A percentile compares a stretch with the other conserved stretches of the same genome.
These are phyloP conservation scores for Chrysopa pallens DNA, from an alignment of 1,140 invertebrate species.

Conservation along the genomic window DNA sequence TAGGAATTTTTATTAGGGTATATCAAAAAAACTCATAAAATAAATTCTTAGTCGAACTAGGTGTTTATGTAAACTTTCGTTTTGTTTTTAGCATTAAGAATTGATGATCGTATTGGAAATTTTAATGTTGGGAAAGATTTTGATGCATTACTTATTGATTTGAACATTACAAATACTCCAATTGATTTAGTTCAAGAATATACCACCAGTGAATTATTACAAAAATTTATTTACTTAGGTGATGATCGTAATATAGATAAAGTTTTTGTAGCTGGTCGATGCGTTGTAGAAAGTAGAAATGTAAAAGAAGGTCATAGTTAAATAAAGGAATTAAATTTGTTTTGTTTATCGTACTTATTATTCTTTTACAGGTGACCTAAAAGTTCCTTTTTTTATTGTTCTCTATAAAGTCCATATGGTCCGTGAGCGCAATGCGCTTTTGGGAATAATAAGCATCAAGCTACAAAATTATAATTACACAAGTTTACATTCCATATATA, in stretches of 20 bases:
- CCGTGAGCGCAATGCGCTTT: too few species aligned
- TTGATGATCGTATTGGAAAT: slow-evolving; percentile 58
- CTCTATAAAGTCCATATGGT: too few species aligned
- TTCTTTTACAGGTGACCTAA: too few species aligned
- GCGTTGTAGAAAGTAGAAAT: slow-evolving; percentile 17
- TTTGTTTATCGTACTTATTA: too few species aligned
- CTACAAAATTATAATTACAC: too few species aligned
- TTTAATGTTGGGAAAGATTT: slow-evolving; percentile 68
- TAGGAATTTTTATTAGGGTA: slow-evolving; percentile 1
- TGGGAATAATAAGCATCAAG: too few species aligned
- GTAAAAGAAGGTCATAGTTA: too few species aligned
- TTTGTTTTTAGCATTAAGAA: slow-evolving; percentile 36
- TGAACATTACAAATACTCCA: slow-evolving; percentile 15
- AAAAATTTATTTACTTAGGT: slow-evolving; percentile 67
- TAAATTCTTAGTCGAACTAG: background rate
- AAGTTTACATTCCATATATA: too few species aligned
- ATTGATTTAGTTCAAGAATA: slow-evolving; percentile 21
- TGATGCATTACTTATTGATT: slow-evolving; percentile 58
- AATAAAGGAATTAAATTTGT: too few species aligned
- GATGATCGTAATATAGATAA: slow-evolving; percentile 67
- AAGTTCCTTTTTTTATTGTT: too few species aligned
- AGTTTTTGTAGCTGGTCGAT: slow-evolving; percentile 55
- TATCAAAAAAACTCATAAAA: slow-evolving; percentile 3
- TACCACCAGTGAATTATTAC: slow-evolving; percentile 38
- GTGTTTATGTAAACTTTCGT: slow-evolving; percentile 3